Evolutionary conservation across 2,113 vertebrate species (phyloP), one percentile per base, ranked within the genome.

Genomic region (Pelecanus crispus): DNA sequence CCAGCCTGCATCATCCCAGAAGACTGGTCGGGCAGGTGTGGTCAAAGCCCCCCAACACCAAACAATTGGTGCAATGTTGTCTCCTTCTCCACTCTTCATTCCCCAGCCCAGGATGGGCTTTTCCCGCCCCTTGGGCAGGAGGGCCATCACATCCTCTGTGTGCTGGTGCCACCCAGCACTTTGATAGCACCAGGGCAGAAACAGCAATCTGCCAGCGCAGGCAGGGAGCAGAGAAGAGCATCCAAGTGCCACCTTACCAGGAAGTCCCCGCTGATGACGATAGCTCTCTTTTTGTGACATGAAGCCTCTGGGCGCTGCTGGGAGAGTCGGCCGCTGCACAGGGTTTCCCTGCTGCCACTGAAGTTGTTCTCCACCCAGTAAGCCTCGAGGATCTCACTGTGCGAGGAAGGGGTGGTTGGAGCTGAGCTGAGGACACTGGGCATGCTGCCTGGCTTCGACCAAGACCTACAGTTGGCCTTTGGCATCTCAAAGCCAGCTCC

Each of bases 191-290:
- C 21, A 20, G 55, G n/a, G 50, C 14, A 68, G 42, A 42, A 87
- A 11, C 18, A 56, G 4, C 4, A 4, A 31, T 10, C 47, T 55
- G 40, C 38, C 47, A 62, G 71, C 0, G 2, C 18, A 9, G 75
- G 59, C 61, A 56, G 44, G 24, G 61, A 62, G 74, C 67, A 67
- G 59, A 32, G 50, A 40, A 14, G 31, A 49, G 25, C n/a, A 16
- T 4, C 81, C 47, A 44, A 55, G 34, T 38, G 36, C 32, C 36
- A n/a, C 89, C 97, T 98, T 97, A 99, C 99, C 98, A 99, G 98
- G 86, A 99, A 98, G 32, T 98, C 98, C 73, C 99, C 99, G 0
- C 97, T 98, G 92, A 99, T 89, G 93, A 99, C 97, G 78, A 99
- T 72, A 16, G 99, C 99, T 52, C 96, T 97, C 83, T 98, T 98